These are phyloP conservation scores for Pogoniulus pusillus DNA, from an alignment of 2,797 vertebrate genomes.

Conservation along the genomic window DNA sequence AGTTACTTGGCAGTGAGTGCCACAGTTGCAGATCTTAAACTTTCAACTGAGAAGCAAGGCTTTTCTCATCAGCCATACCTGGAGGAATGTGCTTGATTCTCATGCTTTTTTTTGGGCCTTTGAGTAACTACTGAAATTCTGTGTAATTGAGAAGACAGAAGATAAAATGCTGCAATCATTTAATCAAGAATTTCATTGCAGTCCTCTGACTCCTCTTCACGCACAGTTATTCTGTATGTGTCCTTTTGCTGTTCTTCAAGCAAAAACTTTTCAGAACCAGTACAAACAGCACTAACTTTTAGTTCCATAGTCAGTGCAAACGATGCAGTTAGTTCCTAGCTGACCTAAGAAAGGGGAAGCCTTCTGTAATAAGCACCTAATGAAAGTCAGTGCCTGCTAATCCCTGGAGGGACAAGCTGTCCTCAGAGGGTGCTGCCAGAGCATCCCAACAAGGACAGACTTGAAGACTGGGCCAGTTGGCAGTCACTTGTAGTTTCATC, in stretches of 20 bases:
- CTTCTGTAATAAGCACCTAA: neutral
- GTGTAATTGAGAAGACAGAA: neutral
- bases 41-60: neutral
- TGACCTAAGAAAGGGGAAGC: neutral
- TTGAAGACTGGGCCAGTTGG: neutral
- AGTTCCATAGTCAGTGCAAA: neutral
- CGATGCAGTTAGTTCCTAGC: neutral
- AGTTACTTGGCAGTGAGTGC: neutral
- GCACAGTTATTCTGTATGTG: neutral
- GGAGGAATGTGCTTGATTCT: neutral
- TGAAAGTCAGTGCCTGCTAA: neutral
- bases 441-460: neutral
- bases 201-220: neutral
- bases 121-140: neutral
- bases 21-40: neutral
- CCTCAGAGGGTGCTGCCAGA: neutral
- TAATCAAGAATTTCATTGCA: neutral
- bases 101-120: neutral
- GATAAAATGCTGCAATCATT: neutral
- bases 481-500: neutral
- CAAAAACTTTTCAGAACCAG: neutral
- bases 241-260: neutral
- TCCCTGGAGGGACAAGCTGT: neutral
- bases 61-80: neutral
- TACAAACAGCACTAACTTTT: neutral